Percentiles rank a stretch among this genome's conserved stretches.
Evolutionary conservation across 2,113 vertebrate genomes (phyloP).

Genomic region (Nibea albiflora): DNA sequence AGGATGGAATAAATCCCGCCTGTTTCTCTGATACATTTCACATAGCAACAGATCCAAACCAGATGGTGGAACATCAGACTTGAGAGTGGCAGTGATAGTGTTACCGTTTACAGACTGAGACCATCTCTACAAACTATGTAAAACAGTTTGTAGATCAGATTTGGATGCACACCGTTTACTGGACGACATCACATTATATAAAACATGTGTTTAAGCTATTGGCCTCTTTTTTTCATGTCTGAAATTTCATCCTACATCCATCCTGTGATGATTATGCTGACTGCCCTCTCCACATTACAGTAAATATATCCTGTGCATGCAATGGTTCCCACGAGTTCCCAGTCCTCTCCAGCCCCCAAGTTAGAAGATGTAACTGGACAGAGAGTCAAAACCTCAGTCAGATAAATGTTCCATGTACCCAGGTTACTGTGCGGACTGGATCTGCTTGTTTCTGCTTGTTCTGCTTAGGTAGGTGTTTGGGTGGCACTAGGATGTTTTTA

Average conservation of each 20-base stretch:
- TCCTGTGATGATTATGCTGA: neutral
- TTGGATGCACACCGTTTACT: constrained; percentile 6
- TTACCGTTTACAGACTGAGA: constrained; percentile 19
- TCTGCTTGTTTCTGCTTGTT: neutral
- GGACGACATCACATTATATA: neutral
- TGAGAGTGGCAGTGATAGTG: neutral
- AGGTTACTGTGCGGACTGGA: neutral
- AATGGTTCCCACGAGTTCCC: neutral
- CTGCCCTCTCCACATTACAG: neutral
- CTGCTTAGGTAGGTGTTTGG: neutral
- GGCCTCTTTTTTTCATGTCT: neutral
- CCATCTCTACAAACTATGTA: neutral
- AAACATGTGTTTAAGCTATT: constrained; percentile 7
- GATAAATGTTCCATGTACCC: neutral
- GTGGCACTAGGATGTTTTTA: neutral
- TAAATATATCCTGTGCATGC: neutral
- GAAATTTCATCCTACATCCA: constrained; percentile 10
- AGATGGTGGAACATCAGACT: constrained; percentile 47
- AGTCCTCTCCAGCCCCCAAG: neutral
- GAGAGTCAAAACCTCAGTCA: neutral
- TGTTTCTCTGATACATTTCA: constrained; percentile 21
- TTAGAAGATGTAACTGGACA: neutral
- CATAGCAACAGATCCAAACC: constrained; percentile 34
- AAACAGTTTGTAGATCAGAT: constrained; percentile 15
- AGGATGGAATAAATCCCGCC: neutral